Evolutionary conservation across 2,797 vertebrate genomes (phyloP), one percentile per base, ranked within the genome.

Genomic region (Crypturellus tataupa): DNA sequence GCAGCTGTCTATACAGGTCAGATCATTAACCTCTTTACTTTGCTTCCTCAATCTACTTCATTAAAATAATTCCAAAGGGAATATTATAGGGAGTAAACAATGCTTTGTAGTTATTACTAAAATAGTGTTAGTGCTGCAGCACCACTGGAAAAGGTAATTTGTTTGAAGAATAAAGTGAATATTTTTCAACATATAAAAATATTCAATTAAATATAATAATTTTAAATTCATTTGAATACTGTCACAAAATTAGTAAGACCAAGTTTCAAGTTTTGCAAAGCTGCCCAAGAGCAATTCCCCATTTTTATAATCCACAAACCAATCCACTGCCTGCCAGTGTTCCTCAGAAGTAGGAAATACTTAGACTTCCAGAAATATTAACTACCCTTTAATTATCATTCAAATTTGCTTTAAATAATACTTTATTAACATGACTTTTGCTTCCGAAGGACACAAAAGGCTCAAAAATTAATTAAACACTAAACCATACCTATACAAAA

Each of bases 41-140:
- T 67, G 18, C 25, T 87, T 87, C 20, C 62, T 58, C 23, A 55
- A 2, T 65, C 10, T 68, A 20, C 10, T 82, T 82, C 39, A 47
- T 55, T 78, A 68, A 87, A 84, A n/a, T 59, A 15, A 77, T 77
- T 80, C 33, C 64, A 86, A 77, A 64, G 33, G 71, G 40, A 93
- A 88, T 77, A 80, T 17, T 40, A 47, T 7, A 79, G 40, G 40
- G 40, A 42, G 40, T 53, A 62, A 92, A 64, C 9, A 42, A 5
- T 9, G 8, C 18, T 46, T 44, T 64, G 47, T 35, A 65, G 24
- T 27, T 25, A n/a, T 24, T 44, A 65, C 19, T 53, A 56, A 76
- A 27, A 53, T 86, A 60, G 21, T 40, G 80, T 44, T 53, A 17
- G 12, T 18, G 78, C 15, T 53, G 77, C 10, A 18, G 39, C 65